phyloP scores from a whole-genome alignment of 2,113 vertebrate species.

The Pelecanoides urinatrix region DNA sequence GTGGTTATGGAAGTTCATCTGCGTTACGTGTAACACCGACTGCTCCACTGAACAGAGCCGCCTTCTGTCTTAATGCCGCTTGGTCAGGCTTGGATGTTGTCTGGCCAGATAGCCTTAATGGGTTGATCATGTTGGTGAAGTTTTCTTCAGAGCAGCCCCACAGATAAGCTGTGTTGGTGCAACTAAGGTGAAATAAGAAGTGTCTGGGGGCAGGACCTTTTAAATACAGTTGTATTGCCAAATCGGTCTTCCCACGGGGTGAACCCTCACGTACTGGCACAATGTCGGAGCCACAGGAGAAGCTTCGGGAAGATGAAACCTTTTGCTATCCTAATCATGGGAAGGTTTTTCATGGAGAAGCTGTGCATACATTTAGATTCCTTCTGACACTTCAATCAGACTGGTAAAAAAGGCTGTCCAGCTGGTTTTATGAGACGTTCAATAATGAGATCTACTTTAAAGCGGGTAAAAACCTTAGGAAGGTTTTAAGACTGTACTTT shows the following conservation, averaged over 20 bases:
- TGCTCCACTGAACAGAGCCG: not conserved
- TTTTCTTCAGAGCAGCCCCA: not conserved
- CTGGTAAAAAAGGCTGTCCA: not conserved
- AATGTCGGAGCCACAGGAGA: not conserved
- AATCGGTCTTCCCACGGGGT: not conserved
- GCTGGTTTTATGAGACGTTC: not conserved
- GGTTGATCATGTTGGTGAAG: not conserved
- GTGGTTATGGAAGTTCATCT: not conserved
- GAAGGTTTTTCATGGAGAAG: not conserved
- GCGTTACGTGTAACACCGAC: not conserved
- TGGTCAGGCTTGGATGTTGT: not conserved
- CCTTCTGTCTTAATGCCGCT: not conserved
- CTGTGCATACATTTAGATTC: not conserved
- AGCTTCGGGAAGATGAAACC: not conserved
- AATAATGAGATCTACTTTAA: constrained; percentile 18
- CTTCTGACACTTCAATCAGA: not conserved
- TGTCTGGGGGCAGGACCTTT: not conserved
- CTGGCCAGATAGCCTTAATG: not conserved
- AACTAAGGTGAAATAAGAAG: not conserved
- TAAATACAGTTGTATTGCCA: not conserved
- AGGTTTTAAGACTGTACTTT: constrained; percentile 15
- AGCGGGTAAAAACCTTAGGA: not conserved
- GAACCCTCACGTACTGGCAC: not conserved
- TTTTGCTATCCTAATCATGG: not conserved
- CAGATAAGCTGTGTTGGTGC: not conserved